Evolutionary conservation across 2,888 invertebrate genomes (phyloP).

Genomic region (Drosophila seclusa): DNA sequence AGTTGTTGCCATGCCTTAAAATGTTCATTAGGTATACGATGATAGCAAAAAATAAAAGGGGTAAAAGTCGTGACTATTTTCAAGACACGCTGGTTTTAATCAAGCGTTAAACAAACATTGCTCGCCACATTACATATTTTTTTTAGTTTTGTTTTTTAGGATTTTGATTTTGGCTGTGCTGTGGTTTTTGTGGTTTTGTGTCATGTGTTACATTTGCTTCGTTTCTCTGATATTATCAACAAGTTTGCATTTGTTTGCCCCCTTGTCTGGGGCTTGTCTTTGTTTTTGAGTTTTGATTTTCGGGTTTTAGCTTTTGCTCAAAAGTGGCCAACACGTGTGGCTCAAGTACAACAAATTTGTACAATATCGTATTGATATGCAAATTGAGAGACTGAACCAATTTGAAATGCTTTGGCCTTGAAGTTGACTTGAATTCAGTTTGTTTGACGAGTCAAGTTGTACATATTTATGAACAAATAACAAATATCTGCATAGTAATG

Average conservation of each 20-base stretch:
- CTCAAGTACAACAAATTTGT: conserved; percentile 49
- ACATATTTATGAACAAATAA: conserved; percentile 8
- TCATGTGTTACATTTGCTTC: conserved; percentile 41
- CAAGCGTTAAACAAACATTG: conserved; percentile 58
- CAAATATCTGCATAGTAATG: conserved; percentile 50
- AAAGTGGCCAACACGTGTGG: conserved; percentile 57
- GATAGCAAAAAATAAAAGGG: conserved; percentile 17
- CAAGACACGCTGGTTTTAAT: conserved; percentile 58
- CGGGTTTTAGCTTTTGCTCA: conserved; percentile 18
- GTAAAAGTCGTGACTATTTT: conserved; percentile 63
- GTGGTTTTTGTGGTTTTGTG: conserved; percentile 24
- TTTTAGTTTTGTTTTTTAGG: conserved; percentile 2
- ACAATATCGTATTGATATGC: conserved; percentile 63
- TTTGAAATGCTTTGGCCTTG: conserved; percentile 76
- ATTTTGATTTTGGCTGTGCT: conserved; percentile 10
- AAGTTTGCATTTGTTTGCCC: conserved; percentile 28
- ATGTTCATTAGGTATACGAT: conserved; percentile 44
- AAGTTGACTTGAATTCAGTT: conserved; percentile 50
- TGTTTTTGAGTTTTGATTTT: conserved; percentile 15
- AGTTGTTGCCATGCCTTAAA: conserved; percentile 43
- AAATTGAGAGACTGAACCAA: conserved; percentile 67
- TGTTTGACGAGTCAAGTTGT: conserved; percentile 29
- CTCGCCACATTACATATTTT: conserved; percentile 55
- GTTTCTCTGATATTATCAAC: conserved; percentile 29
- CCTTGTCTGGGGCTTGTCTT: conserved; percentile 35